phyloP scores from a whole-genome alignment of 1,140 invertebrate genomes.

The Ceratina australensis region DNA sequence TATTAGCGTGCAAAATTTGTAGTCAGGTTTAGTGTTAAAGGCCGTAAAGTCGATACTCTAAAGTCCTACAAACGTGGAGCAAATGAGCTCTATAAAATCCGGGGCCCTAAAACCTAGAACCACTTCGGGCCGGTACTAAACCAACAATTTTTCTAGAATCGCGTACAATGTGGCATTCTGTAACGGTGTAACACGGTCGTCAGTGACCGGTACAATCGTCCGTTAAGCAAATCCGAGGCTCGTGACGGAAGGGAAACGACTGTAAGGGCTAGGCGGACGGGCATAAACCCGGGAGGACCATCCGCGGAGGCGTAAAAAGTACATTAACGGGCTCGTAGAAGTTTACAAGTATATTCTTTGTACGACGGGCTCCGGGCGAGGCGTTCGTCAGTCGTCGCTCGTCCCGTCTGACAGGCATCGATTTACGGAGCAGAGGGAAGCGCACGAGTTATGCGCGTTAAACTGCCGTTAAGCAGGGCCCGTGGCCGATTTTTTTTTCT shows the following conservation, averaged over 20 bases:
- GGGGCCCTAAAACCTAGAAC: too few species aligned
- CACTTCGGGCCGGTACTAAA: not conserved
- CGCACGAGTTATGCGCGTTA: slow-evolving; percentile 52
- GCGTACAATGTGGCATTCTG: not conserved
- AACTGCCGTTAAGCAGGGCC: slow-evolving; percentile 52
- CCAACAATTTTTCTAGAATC: slow-evolving; percentile 5
- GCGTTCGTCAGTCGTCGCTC: slow-evolving; percentile 48
- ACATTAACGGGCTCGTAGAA: slow-evolving; percentile 63
- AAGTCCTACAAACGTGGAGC: not conserved
- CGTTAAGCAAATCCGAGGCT: slow-evolving; percentile 20
- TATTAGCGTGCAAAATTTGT: too few species aligned
- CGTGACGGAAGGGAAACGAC: slow-evolving; percentile 23
- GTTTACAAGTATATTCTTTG: slow-evolving; percentile 63
- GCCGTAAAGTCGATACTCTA: not conserved
- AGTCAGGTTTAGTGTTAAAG: too few species aligned
- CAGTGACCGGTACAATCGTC: not conserved
- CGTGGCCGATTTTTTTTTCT: slow-evolving; percentile 59
- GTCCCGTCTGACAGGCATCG: slow-evolving; percentile 53
- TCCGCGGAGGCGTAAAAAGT: slow-evolving; percentile 56
- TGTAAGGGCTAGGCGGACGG: slow-evolving; percentile 19
- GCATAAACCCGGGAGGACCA: slow-evolving; percentile 52
- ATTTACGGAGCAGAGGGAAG: slow-evolving; percentile 49
- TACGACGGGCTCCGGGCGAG: slow-evolving; percentile 18
- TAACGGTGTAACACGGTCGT: slow-evolving; percentile 2
- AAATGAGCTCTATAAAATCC: not conserved